Conservation (phyloP, 2,113 vertebrate species). For the Zootoca vivipara region DNA sequence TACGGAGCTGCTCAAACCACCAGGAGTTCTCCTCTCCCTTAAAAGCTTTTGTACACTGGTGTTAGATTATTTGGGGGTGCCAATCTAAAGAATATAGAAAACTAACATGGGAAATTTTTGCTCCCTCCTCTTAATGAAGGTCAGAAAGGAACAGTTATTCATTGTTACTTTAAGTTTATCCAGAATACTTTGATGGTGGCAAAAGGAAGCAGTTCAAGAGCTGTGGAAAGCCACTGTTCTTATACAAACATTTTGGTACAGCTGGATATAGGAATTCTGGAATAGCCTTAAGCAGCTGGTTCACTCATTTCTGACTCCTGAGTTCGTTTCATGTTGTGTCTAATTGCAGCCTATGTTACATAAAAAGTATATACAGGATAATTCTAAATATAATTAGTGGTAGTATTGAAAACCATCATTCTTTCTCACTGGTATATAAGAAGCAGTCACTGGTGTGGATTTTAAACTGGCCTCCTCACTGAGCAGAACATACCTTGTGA, state of each 20-base stretch:
- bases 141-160: not conserved
- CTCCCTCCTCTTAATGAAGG: not conserved
- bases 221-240: not conserved
- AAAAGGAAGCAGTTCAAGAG: not conserved
- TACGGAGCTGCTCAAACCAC: not conserved
- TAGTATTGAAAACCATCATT: not conserved
- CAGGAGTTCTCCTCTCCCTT: no score
- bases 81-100: not conserved
- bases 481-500: fast-evolving
- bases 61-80: not conserved
- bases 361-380: not conserved
- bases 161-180: no score
- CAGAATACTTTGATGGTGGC: not conserved
- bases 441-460: not conserved
- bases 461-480: fast-evolving
- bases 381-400: no score
- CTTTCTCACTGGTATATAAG: not conserved
- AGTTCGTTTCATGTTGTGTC: not conserved
- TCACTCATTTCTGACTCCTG: not conserved
- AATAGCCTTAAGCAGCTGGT: not conserved
- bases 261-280: not conserved
- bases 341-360: fast-evolving
- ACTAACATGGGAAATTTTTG: not conserved
- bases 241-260: not conserved
- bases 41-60: not conserved